Conservation (phyloP, 2,113 vertebrate species). For the Cricetomys ansorgei region DNA sequence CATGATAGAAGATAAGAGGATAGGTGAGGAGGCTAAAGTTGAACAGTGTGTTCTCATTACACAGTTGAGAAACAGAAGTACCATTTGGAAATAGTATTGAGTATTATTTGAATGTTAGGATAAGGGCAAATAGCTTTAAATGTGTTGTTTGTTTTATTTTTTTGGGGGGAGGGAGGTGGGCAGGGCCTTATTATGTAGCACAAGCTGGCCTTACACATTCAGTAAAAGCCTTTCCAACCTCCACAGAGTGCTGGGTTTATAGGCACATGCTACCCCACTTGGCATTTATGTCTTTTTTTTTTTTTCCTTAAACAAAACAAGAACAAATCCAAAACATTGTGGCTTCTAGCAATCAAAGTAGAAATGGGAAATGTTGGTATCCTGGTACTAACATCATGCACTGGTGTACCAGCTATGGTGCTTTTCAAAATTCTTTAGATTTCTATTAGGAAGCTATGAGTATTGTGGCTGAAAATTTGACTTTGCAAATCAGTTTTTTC, state of each 20-base stretch:
- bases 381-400: neutral
- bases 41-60: slow-evolving; percentile 66
- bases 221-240: neutral
- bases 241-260: neutral
- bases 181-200: neutral
- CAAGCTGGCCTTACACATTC: neutral
- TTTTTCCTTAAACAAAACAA: neutral
- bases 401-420: neutral
- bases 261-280: neutral
- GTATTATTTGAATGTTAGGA: slow-evolving; percentile 2
- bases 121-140: neutral
- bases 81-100: slow-evolving; percentile 33
- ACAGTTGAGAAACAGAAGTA: slow-evolving; percentile 46
- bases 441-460: slow-evolving; percentile 39
- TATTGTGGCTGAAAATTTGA: slow-evolving; percentile 16
- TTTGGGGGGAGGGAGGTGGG: neutral
- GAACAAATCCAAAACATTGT: neutral
- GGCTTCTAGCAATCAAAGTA: neutral
- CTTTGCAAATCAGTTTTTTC: slow-evolving; percentile 18
- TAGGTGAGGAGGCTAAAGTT: slow-evolving; percentile 79
- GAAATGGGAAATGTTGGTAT: neutral
- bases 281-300: neutral
- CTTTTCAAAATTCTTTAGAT: slow-evolving; percentile 36
- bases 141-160: neutral
- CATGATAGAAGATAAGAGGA: slow-evolving; percentile 70